phyloP scores from a whole-genome alignment of 2,888 invertebrate genomes.

The Caenorhabditis macrosperma region DNA sequence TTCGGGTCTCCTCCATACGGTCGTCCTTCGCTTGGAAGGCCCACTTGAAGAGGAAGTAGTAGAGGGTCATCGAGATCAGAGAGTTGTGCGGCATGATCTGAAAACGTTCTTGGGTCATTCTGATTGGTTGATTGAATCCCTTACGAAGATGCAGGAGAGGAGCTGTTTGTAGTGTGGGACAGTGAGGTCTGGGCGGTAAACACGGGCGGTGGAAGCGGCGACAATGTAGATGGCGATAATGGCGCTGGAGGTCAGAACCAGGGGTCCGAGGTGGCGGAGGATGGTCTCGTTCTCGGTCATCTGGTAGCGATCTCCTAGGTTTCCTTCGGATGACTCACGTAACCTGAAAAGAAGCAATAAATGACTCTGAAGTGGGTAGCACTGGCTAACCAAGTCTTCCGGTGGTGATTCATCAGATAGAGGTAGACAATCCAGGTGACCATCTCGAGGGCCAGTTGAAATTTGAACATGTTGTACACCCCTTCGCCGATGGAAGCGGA shows the following conservation, averaged over 20 bases:
- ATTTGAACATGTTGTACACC: slow-evolving; percentile 19
- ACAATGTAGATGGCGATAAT: slow-evolving; percentile 20
- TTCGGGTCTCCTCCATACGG: background rate
- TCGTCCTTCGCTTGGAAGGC: background rate
- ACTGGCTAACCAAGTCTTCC: background rate
- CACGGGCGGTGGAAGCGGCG: slow-evolving; percentile 5
- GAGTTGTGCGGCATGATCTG: slow-evolving; percentile 41
- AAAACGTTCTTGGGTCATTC: background rate
- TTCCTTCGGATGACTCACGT: background rate
- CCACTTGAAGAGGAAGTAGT: slow-evolving; percentile 16
- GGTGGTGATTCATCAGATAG: background rate
- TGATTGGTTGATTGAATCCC: background rate
- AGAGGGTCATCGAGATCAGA: slow-evolving; percentile 15
- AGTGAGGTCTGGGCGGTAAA: background rate
- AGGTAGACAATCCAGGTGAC: slow-evolving; percentile 2
- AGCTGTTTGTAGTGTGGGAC: slow-evolving; percentile 44
- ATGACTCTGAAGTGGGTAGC: too few species aligned
- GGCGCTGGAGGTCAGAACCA: slow-evolving; percentile 16
- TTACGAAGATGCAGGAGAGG: slow-evolving; percentile 39
- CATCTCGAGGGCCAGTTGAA: slow-evolving; percentile 11
- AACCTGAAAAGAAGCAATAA: slow-evolving; percentile 10
- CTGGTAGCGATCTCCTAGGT: slow-evolving; percentile 12
- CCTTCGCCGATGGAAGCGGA: slow-evolving; percentile 14
- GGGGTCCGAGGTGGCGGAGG: background rate
- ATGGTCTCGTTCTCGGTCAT: background rate